Base-by-base conservation (phyloP, 2,797 vertebrate genomes). In the Xenopus petersii region DNA sequence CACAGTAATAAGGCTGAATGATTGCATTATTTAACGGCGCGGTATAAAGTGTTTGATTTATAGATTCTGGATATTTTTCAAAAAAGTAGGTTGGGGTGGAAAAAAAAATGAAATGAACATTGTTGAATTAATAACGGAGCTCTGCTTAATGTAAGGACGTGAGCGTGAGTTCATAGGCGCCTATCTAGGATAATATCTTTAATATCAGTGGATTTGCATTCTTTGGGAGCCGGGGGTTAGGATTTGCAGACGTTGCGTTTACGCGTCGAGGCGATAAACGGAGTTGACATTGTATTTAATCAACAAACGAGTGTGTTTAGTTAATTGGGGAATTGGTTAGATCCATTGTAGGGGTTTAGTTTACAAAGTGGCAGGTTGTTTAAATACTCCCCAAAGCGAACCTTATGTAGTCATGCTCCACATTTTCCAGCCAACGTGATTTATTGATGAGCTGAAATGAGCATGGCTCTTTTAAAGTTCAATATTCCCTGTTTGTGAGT, bases 31-130 rank as follows among this genome's bases (percentile, higher is more conserved):
- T 81, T 81, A 80, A 79, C 68, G 77, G 81, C 81, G 81, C 80
- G 83, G 82, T 83, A 84, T 81, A 81, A 81, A 83, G 83, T 80
- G 79, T 77, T 82, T 77, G 76, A 77, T 79, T 82, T 85, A 87
- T 81, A 83, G 81, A 70, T 68, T 80, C 65, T 74, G 71, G 81
- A 80, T 80, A 79, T 80, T 74, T 81, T 83, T 84, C 84, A 42
- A 42, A 42, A 42, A 83, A 84, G 59, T 61, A 79, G 80, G 75
- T 82, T 83, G 81, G 8, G n/a, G 16, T 5, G 12, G 21, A 60
- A 30, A 13, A 4, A 3, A 0, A 0, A 30, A 1, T 46, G 4
- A 49, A 13, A 71, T 16, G 63, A 79, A 59, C 64, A 55, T 58
- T 80, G 1, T 67, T 71, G 73, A 9, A 0, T 84, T 81, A 75